These are phyloP conservation scores for Taenioides sp. DNA, from an alignment of 2,797 vertebrate genomes.

Conservation along the genomic window DNA sequence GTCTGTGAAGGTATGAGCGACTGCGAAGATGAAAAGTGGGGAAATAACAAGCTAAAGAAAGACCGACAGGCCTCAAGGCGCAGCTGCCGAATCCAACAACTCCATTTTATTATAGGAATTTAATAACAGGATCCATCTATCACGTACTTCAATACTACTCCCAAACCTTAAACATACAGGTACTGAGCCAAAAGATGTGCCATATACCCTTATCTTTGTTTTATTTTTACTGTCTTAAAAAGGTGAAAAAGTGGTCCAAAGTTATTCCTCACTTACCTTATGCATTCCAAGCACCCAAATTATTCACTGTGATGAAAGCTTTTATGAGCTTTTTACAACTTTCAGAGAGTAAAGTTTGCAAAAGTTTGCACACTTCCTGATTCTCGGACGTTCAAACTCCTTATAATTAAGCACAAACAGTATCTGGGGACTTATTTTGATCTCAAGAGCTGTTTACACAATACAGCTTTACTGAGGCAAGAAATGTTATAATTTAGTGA, in stretches of 20 bases:
- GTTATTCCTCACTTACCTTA: too few species aligned
- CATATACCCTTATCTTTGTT: not conserved
- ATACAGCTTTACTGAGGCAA: too few species aligned
- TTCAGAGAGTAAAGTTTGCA: too few species aligned
- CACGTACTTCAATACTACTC: conserved; percentile 20
- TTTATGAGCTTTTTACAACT: too few species aligned
- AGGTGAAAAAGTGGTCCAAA: not conserved
- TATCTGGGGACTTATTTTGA: too few species aligned
- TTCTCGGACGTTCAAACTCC: too few species aligned
- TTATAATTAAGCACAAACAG: too few species aligned
- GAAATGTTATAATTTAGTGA: not conserved
- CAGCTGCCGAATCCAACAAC: conserved; percentile 20
- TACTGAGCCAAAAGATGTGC: not conserved
- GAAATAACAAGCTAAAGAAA: conserved; percentile 14
- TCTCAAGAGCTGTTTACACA: too few species aligned
- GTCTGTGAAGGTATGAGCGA: conserved; percentile 15
- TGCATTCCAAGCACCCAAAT: too few species aligned
- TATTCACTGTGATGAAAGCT: too few species aligned
- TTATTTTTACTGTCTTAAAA: not conserved
- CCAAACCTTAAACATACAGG: not conserved
- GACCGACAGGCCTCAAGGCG: conserved; percentile 28
- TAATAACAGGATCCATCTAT: conserved; percentile 33
- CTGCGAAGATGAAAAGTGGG: conserved; percentile 1
- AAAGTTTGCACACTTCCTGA: too few species aligned
- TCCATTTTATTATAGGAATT: conserved; percentile 31